These are phyloP conservation scores for Sebastes baramenuke DNA, from an alignment of 2,797 vertebrate genomes.

Conservation along the genomic window DNA sequence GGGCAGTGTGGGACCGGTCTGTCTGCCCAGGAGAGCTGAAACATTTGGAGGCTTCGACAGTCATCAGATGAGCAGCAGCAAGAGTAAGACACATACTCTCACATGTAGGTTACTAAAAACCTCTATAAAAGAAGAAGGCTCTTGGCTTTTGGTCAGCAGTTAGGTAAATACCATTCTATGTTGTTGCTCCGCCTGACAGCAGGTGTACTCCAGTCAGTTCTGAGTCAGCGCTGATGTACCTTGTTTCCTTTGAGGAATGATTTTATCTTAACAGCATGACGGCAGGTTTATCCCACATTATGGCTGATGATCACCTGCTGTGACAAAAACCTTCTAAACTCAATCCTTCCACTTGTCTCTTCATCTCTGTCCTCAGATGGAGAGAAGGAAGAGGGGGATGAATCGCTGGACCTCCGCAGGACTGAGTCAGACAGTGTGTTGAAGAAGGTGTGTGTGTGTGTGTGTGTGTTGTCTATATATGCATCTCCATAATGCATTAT, in stretches of 20 bases:
- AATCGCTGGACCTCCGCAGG: slow-evolving; percentile 89
- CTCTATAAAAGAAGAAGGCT: neutral
- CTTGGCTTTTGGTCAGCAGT: neutral
- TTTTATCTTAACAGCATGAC: neutral
- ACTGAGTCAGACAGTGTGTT: slow-evolving; percentile 93
- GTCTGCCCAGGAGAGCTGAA: slow-evolving; percentile 91
- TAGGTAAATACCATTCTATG: neutral
- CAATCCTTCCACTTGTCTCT: neutral
- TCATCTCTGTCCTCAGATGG: slow-evolving; percentile 80
- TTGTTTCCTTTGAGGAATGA: neutral
- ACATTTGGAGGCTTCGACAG: slow-evolving; percentile 95
- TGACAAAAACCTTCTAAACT: neutral
- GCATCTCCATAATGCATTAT: slow-evolving; percentile 23
- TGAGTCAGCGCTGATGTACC: neutral
- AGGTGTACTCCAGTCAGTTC: neutral
- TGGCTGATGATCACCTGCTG: neutral
- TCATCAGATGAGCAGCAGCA: slow-evolving; percentile 91
- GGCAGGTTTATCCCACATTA: neutral
- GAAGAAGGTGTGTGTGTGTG: slow-evolving; percentile 83
- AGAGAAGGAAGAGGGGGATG: slow-evolving; percentile 89
- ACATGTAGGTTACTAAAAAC: neutral
- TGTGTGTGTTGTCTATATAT: slow-evolving; percentile 8
- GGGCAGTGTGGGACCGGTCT: slow-evolving; percentile 83
- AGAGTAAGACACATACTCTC: slow-evolving; percentile 78
- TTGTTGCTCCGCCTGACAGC: neutral